Evolutionary conservation across 2,888 invertebrate species (phyloP), one percentile per base, ranked within the genome.

Genomic region (Microdon myrmicae): DNA sequence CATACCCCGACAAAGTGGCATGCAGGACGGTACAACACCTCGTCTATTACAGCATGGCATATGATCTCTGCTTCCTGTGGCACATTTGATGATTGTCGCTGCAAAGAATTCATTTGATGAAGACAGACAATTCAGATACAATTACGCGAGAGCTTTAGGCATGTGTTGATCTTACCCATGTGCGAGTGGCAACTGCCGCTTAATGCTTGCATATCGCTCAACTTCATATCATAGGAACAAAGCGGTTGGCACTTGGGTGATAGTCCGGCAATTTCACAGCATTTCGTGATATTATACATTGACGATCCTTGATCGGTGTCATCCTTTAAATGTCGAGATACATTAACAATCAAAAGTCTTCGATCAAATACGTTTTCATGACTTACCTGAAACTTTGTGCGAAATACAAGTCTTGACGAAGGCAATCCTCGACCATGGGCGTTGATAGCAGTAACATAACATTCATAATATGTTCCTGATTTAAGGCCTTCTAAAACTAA

Each of bases 171-270:
- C 71, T 87, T 88, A 74, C 89, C 86, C 80, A 92, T 87, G 78
- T 91, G 90, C 48, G 85, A 84, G n/a, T 87, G 85, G 74, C 92
- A 92, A 2, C 87, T 83, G 3, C 87, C 85, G 4, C 90, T 90
- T 54, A 92, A 75, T 28, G 84, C 82, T 72, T 90, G 85, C 59
- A 92, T 83, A 75, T 92, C 90, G 3, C 88, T 86, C 87, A 93
- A 89, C 72, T 87, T 89, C 38, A 91, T 90, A 74, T 91, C 87
- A 76, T 90, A 92, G 0, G 89, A 86, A 72, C 92, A 93, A 7
- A 93, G 83, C 1, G 90, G 90, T 80, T 89, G 83, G 74, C 91
- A 92, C 55, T 79, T 78, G 4, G 79, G 77, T 67, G 78, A 44
- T 19, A 80, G 67, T 8, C 87, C 87, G 3, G 89, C 89, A 2